Evolutionary conservation across 1,140 invertebrate genomes (phyloP), one percentile per base, ranked within the genome.

Genomic region (Caerostris darwini): DNA sequence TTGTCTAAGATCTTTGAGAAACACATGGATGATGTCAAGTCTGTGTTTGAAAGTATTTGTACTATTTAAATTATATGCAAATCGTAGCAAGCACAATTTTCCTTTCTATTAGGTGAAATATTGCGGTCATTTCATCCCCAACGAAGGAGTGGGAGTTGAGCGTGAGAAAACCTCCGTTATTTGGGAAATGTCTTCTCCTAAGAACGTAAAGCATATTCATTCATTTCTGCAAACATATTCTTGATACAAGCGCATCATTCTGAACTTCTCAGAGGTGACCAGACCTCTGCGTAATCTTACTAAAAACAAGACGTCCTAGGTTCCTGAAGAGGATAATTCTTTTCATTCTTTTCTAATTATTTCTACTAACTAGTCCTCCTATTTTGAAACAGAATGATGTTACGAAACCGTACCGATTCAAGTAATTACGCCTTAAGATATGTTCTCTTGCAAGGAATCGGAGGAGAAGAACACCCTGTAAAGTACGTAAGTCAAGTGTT

Each of bases 401-500:
- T 14, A 34, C 17, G 12, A 69, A 69, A n/a, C 7, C 93, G 54
- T 57, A 82, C 77, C 1, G 59, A 94, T 90, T 59, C 93, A 67
- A 71, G 61, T 71, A 81, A 82, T 19, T 64, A 94, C 12, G 90
- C 56, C 57, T 54, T 94, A 7, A 89, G 93, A 67, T n/a, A 67
- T 17, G 87, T 94, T 50, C 71, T 94, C 34, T n/a, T 77, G 7
- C 69, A 77, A 77, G n/a, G 10, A 77, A 77, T 17, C 10, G 69
- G n/a, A 7, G n/a, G 7, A 19, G 69, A 77, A 7, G 69, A 19
- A 77, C 53, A 94, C 17, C 96, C 96, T 2, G 95, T 97, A 3
- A 96, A 95, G 34, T 97, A 96, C 94, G 96, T 96, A 3, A 96
- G 96, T 94, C 94, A 96, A 10, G 94, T 95, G 3, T 92, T 97